These are phyloP conservation scores for Calcarius lapponicus DNA, from an alignment of 2,797 vertebrate genomes.

Conservation along the genomic window DNA sequence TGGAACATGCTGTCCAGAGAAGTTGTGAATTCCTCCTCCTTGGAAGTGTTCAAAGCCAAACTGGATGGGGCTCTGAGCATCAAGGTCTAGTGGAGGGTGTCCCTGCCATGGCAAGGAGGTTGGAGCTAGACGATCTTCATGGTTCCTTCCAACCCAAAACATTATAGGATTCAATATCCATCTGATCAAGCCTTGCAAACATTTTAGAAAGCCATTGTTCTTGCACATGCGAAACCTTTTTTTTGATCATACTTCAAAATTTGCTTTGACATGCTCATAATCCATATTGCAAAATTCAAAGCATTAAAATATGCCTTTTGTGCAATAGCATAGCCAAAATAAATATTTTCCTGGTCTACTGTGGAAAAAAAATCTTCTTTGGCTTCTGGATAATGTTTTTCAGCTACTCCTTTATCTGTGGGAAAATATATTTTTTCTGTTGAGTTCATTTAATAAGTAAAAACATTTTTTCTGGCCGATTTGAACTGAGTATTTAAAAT, in stretches of 20 bases:
- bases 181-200: not conserved
- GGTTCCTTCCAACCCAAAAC: not conserved
- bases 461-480: not conserved
- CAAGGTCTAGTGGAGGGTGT: not conserved
- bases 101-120: not conserved
- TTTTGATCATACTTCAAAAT: not conserved
- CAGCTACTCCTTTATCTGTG: not conserved
- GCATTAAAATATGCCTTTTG: not conserved
- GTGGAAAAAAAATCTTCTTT: not conserved
- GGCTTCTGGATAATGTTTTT: not conserved
- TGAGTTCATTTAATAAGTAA: not conserved
- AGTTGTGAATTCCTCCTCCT: not conserved
- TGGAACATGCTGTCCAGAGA: not conserved
- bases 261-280: not conserved
- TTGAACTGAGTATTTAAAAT: not conserved
- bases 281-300: not conserved
- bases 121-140: not conserved
- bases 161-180: not conserved
- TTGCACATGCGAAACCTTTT: not conserved
- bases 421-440: not conserved
- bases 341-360: slow-evolving; percentile 4
- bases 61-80: not conserved
- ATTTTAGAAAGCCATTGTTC: not conserved
- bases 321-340: not conserved
- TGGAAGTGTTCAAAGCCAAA: not conserved